Base-by-base conservation (phyloP, 2,113 vertebrate species). In the Psittacula cyanocephala region DNA sequence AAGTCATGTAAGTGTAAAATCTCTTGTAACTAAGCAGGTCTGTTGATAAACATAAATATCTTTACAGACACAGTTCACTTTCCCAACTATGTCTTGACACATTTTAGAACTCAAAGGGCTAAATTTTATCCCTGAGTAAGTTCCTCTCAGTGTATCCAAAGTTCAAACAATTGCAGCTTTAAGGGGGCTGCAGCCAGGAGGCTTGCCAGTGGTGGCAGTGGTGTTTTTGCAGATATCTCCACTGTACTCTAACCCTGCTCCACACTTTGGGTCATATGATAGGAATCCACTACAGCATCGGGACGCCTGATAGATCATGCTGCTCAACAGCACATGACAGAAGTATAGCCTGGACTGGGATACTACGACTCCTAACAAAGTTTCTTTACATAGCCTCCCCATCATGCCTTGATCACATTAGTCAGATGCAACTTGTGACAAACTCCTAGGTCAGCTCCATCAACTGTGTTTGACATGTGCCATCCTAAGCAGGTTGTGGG, bases 401-500 rank as follows among this genome's bases (percentile, higher is more conserved):
- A 6, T 33, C 12, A 4, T 4, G 6, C 11, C 47, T 64, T 50
- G 35, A 75, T 46, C 53, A 59, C 0, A 0, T 74, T 1, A 2
- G 27, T 57, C 23, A 55, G 33, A 8, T 50, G 11, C n/a, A 67
- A 29, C 28, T 24, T 67, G 33, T 44, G 14, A 43, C 77, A 60
- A 81, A 60, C 24, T 60, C 27, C 17, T 25, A 35, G 7, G 12
- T 18, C 72, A 63, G 17, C 28, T n/a, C 55, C 43, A 57, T 50
- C 60, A 68, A 11, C 41, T 39, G 31, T 28, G 22, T 46, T 50
- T 39, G 33, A 52, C 6, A 15, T 19, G 11, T 22, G 19, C 10
- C 0, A 1, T 39, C 53, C 18, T 24, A 37, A 35, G 28, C 0
- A 3, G 18, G 50, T 2, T 2, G 25, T 0, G 0, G 17, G 17